Evolutionary conservation across 2,797 vertebrate genomes (phyloP).

Genomic region (Pseudochaenichthys georgianus): DNA sequence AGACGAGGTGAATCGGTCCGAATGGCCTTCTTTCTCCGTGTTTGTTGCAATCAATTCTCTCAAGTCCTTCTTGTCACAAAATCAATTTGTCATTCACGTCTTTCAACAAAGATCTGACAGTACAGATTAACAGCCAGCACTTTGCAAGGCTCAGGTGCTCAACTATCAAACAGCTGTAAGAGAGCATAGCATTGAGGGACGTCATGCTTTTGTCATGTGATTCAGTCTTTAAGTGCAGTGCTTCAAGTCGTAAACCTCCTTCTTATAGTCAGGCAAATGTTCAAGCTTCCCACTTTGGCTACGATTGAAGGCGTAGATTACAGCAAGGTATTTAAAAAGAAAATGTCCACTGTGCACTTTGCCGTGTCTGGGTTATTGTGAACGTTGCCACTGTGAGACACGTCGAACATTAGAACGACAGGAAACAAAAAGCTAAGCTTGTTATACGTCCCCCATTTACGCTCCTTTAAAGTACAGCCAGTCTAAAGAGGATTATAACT

Average conservation of each 20-base stretch:
- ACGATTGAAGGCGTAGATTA: conserved; percentile 62
- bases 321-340: conserved; percentile 44
- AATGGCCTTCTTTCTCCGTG: not conserved
- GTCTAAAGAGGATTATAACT: conserved; percentile 51
- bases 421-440: conserved; percentile 20
- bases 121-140: not conserved
- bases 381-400: conserved; percentile 55
- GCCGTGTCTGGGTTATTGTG: conserved; percentile 62
- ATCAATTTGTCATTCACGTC: conserved; percentile 37
- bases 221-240: conserved; percentile 35
- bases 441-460: conserved; percentile 45
- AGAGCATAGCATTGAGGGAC: not conserved
- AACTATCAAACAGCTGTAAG: not conserved
- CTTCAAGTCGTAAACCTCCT: conserved; percentile 39
- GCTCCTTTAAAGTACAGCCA: conserved; percentile 28
- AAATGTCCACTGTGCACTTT: conserved; percentile 64
- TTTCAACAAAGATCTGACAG: conserved; percentile 13
- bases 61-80: conserved; percentile 1
- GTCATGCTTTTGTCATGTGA: conserved; percentile 9
- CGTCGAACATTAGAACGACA: conserved; percentile 48
- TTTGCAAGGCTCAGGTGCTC: not conserved
- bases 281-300: conserved; percentile 20
- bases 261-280: conserved; percentile 29
- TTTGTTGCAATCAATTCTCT: conserved; percentile 19
- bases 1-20: conserved; percentile 8